These are phyloP conservation scores for Gisinianus flammeolus DNA, from an alignment of 2,888 invertebrate species.

Conservation along the genomic window DNA sequence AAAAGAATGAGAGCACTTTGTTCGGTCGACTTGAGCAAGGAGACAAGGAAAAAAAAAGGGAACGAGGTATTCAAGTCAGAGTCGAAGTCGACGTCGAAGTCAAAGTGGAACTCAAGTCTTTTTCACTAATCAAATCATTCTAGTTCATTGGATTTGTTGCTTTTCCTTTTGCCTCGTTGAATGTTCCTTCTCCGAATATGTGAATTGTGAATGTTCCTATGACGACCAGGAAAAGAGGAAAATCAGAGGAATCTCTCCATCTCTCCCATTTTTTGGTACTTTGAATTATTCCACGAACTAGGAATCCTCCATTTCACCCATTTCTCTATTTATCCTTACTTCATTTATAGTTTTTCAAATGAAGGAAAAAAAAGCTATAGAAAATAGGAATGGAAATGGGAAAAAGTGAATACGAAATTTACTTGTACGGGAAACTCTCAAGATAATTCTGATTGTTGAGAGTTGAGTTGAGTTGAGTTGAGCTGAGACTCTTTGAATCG, in stretches of 20 bases:
- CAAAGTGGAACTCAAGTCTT: conserved; percentile 12
- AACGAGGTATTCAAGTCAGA: conserved; percentile 26
- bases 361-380: conserved; percentile 14
- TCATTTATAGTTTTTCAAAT: too few species aligned
- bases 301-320: too few species aligned
- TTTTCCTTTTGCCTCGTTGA: conserved; percentile 17
- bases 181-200: too few species aligned
- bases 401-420: too few species aligned
- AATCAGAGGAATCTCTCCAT: too few species aligned
- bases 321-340: too few species aligned
- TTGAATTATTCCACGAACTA: too few species aligned
- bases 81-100: too few species aligned
- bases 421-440: not conserved
- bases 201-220: too few species aligned
- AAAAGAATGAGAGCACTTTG: conserved; percentile 31
- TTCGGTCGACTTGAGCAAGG: conserved; percentile 15
- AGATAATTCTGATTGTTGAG: not conserved
- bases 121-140: conserved; percentile 25
- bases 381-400: not conserved
- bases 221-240: too few species aligned
- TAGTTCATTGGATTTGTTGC: conserved; percentile 41
- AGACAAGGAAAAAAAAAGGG: too few species aligned
- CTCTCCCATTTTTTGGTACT: too few species aligned
- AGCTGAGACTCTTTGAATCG: conserved; percentile 11
- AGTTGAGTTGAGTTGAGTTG: conserved; percentile 3